Base-by-base conservation (phyloP, 1,140 invertebrate species). In the Latrodectus geometricus region DNA sequence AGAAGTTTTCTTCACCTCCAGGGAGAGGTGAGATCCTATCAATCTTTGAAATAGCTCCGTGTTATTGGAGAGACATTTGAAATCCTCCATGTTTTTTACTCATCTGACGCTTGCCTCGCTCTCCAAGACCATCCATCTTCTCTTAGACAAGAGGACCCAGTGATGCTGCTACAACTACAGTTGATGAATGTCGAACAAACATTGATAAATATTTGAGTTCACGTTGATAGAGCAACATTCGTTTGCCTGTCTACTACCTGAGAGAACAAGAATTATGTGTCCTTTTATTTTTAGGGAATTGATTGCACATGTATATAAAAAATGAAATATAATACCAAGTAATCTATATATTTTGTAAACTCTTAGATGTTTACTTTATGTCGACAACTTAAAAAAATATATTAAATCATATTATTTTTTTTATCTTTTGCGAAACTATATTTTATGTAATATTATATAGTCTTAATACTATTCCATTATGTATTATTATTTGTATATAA, bases 121-220 rank as follows among this genome's bases (percentile, higher is more conserved):
- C n/a, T 77, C 20, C 14, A 8, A 21, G 75, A 77, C 20, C 72
- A 48, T 61, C 56, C 54, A 61, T 77, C 52, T 61, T 77, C 8
- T 5, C 35, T 35, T 35, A 35, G 35, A 35, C 35, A 9, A 14
- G 35, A 77, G 20, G 20, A 21, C 50, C 23, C 75, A 77, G 49
- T n/a, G 75, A 23, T 21, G 14, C 73, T 17, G 54, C 23, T 23
- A 52, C 21, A 49, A 52, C 49, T 77, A 9, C 11, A 35, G n/a
- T 74, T 77, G 75, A 77, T 77, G 75, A 52, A 77, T 77, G 75
- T 77, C 54, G 52, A 4, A 21, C 17, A 61, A 77, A 77, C 21
- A 52, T 77, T 61, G 75, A 77, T 77, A 77, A 77, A 77, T 77
- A 77, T 77, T 77, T 77, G 23, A 77, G 76, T 69, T 69, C 20